A percentile compares a stretch with the other conserved stretches of the same genome.
These are phyloP conservation scores for Diachasma alloeum DNA, from an alignment of 1,140 invertebrate species.

Conservation along the genomic window DNA sequence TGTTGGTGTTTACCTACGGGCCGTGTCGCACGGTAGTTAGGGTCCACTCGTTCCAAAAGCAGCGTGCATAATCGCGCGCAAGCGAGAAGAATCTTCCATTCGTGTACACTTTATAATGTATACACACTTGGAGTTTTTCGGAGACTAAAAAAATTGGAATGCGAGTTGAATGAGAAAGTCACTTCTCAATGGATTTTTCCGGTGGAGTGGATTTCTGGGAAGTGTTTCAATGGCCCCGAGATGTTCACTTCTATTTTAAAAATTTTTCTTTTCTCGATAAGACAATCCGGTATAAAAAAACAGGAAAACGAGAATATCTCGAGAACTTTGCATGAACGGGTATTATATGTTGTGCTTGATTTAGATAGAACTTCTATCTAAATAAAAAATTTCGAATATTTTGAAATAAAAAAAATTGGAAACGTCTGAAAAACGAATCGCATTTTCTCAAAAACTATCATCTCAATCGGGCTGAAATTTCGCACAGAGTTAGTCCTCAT, in stretches of 20 bases:
- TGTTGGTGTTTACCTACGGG: slow-evolving; percentile 24
- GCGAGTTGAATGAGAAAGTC: slow-evolving; percentile 39
- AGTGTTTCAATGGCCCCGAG: slow-evolving; percentile 25
- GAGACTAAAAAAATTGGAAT: slow-evolving; percentile 31
- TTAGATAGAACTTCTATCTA: too few relatives aligned
- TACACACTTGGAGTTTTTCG: slow-evolving; percentile 26
- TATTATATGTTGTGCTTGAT: too few relatives aligned
- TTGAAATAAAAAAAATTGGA: too few relatives aligned
- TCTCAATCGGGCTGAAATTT: too few relatives aligned
- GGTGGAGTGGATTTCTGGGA: not conserved
- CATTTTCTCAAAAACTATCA: too few relatives aligned
- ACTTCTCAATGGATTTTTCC: not conserved
- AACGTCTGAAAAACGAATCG: too few relatives aligned
- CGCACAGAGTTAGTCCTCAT: too few relatives aligned
- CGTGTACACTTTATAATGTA: not conserved
- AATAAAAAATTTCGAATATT: too few relatives aligned
- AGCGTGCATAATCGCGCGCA: slow-evolving; percentile 27
- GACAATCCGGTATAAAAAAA: too few relatives aligned
- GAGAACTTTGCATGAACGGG: too few relatives aligned
- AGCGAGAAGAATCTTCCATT: slow-evolving; percentile 6
- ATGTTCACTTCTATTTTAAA: slow-evolving; percentile 9
- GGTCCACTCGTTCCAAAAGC: slow-evolving; percentile 16
- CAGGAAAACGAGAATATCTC: too few relatives aligned
- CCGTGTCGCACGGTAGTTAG: slow-evolving; percentile 46
- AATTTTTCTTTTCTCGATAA: too few relatives aligned